Conservation (phyloP, 2,888 invertebrate genomes). For the Tubulanus polymorphus region DNA sequence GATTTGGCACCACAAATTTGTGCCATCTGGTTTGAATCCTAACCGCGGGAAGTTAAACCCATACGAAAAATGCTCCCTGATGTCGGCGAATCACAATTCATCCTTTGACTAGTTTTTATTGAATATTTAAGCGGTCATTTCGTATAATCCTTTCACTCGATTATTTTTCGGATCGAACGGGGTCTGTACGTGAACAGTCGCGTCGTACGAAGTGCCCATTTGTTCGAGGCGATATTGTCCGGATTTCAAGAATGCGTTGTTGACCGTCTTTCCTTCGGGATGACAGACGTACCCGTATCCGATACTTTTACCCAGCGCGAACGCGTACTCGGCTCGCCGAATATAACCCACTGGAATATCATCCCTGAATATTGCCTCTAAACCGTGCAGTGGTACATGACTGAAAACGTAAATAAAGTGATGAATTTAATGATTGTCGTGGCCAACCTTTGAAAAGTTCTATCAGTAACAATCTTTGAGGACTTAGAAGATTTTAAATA, state of each 20-base stretch:
- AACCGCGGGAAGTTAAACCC: too few species aligned
- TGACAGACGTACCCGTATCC: slow-evolving; percentile 61
- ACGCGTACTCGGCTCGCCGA: slow-evolving; percentile 76
- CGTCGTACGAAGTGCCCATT: slow-evolving; percentile 70
- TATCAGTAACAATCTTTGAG: neutral
- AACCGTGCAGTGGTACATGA: slow-evolving; percentile 73
- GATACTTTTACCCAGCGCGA: slow-evolving; percentile 60
- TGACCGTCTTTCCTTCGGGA: slow-evolving; percentile 58
- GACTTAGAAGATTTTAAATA: too few species aligned
- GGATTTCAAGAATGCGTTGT: slow-evolving; percentile 49
- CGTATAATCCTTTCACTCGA: slow-evolving; percentile 65
- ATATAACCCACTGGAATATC: slow-evolving; percentile 74
- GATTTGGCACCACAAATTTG: too few species aligned
- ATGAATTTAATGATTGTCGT: too few species aligned
- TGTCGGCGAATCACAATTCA: too few species aligned
- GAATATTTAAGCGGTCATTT: too few species aligned
- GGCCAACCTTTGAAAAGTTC: too few species aligned
- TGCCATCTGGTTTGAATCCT: too few species aligned
- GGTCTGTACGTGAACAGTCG: slow-evolving; percentile 67
- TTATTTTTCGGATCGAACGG: slow-evolving; percentile 79
- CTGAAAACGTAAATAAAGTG: too few species aligned
- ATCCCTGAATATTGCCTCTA: slow-evolving; percentile 71
- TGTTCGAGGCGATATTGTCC: slow-evolving; percentile 78
- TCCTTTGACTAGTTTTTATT: too few species aligned
- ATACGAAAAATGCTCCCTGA: too few species aligned